Conservation (phyloP, 2,888 invertebrate genomes). For the Standfussiana lucernea region DNA sequence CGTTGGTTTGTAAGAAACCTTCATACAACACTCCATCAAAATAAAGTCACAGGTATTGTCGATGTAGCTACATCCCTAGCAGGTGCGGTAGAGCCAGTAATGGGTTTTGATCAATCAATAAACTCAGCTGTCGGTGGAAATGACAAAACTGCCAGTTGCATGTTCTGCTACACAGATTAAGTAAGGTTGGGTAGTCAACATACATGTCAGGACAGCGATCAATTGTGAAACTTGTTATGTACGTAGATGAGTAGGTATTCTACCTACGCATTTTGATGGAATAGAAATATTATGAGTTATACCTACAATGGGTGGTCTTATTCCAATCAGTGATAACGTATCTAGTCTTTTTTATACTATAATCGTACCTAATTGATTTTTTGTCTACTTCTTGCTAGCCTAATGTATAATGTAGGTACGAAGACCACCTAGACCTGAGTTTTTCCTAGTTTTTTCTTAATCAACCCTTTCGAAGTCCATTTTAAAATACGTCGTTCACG, state of each 20-base stretch:
- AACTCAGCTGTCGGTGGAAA: slow-evolving; percentile 44
- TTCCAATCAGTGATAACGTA: slow-evolving; percentile 3
- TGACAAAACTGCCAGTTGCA: slow-evolving; percentile 34
- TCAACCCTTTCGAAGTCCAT: slow-evolving; percentile 34
- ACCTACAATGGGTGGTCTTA: not conserved
- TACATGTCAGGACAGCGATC: not conserved
- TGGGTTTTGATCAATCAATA: slow-evolving; percentile 54
- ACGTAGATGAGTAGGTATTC: not conserved
- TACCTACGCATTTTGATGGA: not conserved
- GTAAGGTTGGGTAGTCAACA: not conserved
- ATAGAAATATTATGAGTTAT: not conserved
- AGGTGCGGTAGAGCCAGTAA: slow-evolving; percentile 36
- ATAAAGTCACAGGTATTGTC: slow-evolving; percentile 16
- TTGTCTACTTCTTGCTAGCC: not conserved
- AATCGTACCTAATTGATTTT: not conserved
- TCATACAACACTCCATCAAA: slow-evolving; percentile 28
- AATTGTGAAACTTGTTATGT: not conserved
- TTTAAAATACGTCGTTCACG: slow-evolving; percentile 30
- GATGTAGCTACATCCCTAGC: slow-evolving; percentile 22
- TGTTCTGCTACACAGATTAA: not conserved
- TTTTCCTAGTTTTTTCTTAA: slow-evolving; percentile 20
- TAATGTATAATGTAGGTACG: not conserved
- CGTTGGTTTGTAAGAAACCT: slow-evolving; percentile 16
- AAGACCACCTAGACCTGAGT: not conserved
- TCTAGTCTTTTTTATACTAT: not conserved